phyloP scores from a whole-genome alignment of 2,888 invertebrate species.

The Brachynemurus nebulosus region DNA sequence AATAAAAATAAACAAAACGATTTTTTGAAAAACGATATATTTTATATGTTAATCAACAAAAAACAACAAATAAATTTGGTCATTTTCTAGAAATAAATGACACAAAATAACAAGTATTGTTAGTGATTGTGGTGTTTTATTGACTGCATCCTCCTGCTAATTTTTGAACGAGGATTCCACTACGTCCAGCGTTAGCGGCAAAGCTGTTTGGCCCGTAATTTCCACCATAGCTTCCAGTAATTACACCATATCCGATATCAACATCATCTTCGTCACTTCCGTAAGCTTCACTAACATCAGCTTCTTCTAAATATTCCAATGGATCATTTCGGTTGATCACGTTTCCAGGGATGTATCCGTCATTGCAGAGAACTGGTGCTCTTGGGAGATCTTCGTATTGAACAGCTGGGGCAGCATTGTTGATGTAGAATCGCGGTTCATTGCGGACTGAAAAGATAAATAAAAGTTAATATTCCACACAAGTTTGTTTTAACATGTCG shows the following conservation, averaged over 20 bases:
- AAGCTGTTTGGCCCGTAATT: slow-evolving; percentile 5
- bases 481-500: neutral
- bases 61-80: neutral
- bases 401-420: neutral
- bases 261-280: slow-evolving; percentile 12
- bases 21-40: neutral
- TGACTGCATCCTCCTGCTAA: slow-evolving; percentile 3
- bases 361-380: slow-evolving; percentile 12
- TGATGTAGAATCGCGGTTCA: slow-evolving; percentile 4
- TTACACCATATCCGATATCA: slow-evolving; percentile 2
- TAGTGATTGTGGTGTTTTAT: neutral
- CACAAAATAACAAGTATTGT: neutral
- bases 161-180: slow-evolving; percentile 3
- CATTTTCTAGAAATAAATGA: neutral
- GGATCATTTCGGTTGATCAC: slow-evolving; percentile 21
- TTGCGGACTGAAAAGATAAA: slow-evolving; percentile 2
- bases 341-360: slow-evolving; percentile 23
- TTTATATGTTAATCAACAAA: neutral
- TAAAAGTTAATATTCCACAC: no score
- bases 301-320: slow-evolving; percentile 14
- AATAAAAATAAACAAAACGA: neutral
- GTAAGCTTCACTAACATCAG: slow-evolving; percentile 11
- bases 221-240: slow-evolving; percentile 4
- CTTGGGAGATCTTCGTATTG: slow-evolving; percentile 5
- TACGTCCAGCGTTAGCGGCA: slow-evolving; percentile 1